These are phyloP conservation scores for Mustelus asterias DNA, from an alignment of 2,113 vertebrate genomes.

Conservation along the genomic window DNA sequence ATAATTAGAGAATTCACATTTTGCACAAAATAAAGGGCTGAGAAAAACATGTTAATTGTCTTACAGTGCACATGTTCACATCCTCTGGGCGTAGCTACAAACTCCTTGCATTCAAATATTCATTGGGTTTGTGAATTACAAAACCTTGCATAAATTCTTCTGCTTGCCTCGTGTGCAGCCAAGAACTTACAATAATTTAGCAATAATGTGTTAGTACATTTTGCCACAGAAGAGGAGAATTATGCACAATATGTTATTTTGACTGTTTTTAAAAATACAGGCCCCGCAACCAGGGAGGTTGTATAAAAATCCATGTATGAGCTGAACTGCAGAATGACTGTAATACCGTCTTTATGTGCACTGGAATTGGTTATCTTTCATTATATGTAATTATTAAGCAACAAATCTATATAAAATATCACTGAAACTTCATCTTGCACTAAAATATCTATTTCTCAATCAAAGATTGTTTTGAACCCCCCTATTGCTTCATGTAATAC, in stretches of 20 bases:
- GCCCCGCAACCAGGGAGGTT: neutral
- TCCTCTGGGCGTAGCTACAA: neutral
- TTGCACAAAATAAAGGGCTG: neutral
- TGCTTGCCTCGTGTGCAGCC: neutral
- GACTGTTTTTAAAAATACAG: neutral
- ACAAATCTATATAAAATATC: neutral
- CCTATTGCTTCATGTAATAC: neutral
- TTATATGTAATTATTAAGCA: neutral
- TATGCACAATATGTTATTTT: neutral
- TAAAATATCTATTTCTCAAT: neutral
- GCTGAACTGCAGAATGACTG: neutral
- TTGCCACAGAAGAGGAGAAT: neutral
- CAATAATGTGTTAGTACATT: neutral
- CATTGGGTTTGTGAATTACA: neutral
- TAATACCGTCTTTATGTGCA: neutral
- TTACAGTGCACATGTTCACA: neutral
- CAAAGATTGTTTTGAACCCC: neutral
- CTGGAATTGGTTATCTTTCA: neutral
- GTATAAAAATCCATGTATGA: neutral
- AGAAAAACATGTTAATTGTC: neutral
- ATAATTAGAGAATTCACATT: neutral
- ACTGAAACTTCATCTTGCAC: neutral
- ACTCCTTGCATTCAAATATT: neutral
- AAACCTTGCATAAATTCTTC: neutral
- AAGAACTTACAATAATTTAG: slow-evolving; percentile 18